Evolutionary conservation across 53 echinoderm and acorn worm species (phyloP), one percentile per base, ranked within the genome.

Genomic region (Temnopleurus reevesii): DNA sequence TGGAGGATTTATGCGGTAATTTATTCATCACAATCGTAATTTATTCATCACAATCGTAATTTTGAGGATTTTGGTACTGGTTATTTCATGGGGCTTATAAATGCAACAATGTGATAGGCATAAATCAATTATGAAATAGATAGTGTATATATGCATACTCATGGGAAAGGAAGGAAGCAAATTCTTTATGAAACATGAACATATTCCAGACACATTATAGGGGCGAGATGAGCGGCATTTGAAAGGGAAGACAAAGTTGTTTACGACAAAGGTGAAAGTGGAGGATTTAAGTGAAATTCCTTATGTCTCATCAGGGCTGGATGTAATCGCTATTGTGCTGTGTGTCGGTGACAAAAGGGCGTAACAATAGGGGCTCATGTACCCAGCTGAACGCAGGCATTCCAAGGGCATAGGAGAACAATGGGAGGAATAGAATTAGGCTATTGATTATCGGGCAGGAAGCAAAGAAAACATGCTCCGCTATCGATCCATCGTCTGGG

Each of bases 381-480:
- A 46, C 35, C 83, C 43, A 17, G 19, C 17, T 23, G 46, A 59
- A 85, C 12, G 44, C 85, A 45, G 9, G 60, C 85, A 85, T 85
- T 44, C 85, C 85, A 2, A 25, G 61, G 44, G 60, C 45, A 44
- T 8, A 15, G 85, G 61, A 18, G 71, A 18, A 87, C 88, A 87
- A 87, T 51, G 71, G 3, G 24, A 18, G 47, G 33, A 31, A 87
- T 87, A 55, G 88, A 87, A 66, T 71, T 87, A 66, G 88, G 65
- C 51, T 87, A 87, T 87, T 87, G 88, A 87, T 87, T 87, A 87
- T 66, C 53, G 88, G 53, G 33, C 29, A 34, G 88, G 49, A 38
- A 51, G 88, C 88, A 53, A 66, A 87, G 71, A 71, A 87, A 87
- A 87, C 88, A 87, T 71, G 88, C 25, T 47, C 30, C 12, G 46